Evolutionary conservation across 2,888 invertebrate genomes (phyloP).

Genomic region (Erebia aethiops): DNA sequence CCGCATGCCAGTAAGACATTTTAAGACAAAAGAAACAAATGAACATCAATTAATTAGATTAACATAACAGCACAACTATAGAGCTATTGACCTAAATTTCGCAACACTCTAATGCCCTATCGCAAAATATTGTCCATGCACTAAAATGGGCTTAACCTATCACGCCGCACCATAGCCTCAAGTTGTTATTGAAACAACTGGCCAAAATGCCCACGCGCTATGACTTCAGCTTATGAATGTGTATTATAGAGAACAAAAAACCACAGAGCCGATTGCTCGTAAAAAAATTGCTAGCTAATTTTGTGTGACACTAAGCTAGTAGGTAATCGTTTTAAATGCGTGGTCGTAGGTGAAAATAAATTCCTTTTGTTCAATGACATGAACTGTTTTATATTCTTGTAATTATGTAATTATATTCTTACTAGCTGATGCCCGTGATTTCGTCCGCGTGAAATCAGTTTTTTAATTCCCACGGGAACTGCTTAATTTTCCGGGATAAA

Average conservation of each 20-base stretch:
- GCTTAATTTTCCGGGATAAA: too few relatives aligned
- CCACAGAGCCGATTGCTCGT: neutral
- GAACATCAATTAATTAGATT: too few relatives aligned
- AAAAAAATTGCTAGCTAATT: conserved; percentile 1
- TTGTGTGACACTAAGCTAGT: neutral
- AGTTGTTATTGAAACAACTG: conserved; percentile 13
- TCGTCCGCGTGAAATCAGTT: too few relatives aligned
- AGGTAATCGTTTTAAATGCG: neutral
- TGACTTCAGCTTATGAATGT: conserved; percentile 14
- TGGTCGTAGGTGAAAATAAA: conserved; percentile 3
- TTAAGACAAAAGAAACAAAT: too few relatives aligned
- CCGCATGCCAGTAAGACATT: too few relatives aligned
- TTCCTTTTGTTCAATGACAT: neutral
- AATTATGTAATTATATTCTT: too few relatives aligned
- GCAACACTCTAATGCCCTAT: conserved; percentile 24
- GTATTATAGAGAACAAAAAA: neutral
- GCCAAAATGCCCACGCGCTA: conserved; percentile 20
- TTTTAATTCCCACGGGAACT: too few relatives aligned
- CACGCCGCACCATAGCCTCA: conserved; percentile 29
- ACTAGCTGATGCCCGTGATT: too few relatives aligned
- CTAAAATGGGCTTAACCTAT: conserved; percentile 35
- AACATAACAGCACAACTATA: neutral
- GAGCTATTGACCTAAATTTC: conserved; percentile 20
- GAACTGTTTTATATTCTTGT: too few relatives aligned
- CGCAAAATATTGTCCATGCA: conserved; percentile 29